These are phyloP conservation scores for Eutolmus rufibarbis DNA, from an alignment of 2,888 invertebrate species.

Conservation along the genomic window DNA sequence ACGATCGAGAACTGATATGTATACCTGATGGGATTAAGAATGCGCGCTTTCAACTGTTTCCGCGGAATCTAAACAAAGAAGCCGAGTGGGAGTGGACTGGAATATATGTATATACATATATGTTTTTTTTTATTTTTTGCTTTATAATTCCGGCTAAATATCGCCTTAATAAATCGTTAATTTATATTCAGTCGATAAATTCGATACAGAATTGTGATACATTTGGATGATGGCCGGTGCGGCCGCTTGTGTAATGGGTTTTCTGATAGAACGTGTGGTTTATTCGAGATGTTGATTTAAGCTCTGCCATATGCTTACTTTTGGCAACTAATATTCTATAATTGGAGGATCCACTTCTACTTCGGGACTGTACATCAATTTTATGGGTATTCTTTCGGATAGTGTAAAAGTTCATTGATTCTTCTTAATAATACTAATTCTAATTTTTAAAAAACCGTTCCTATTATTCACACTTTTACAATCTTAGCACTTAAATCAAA, in stretches of 20 bases:
- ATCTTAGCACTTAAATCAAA: neutral
- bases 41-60: neutral
- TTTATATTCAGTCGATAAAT: constrained; percentile 10
- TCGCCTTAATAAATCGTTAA: neutral
- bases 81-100: neutral
- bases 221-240: neutral
- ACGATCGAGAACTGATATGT: neutral
- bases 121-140: neutral
- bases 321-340: neutral
- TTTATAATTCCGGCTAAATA: neutral
- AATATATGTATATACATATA: neutral
- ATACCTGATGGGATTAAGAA: neutral
- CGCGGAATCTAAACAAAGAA: neutral
- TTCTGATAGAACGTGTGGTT: neutral
- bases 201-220: neutral
- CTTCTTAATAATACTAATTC: neutral
- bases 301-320: neutral
- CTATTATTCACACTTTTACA: neutral
- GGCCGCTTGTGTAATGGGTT: neutral
- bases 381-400: neutral
- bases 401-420: neutral
- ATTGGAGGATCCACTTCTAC: neutral
- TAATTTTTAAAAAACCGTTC: neutral
- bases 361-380: neutral
- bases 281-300: neutral